phyloP scores from a whole-genome alignment of 1,140 invertebrate species.

The Oncopodura yosiiana region DNA sequence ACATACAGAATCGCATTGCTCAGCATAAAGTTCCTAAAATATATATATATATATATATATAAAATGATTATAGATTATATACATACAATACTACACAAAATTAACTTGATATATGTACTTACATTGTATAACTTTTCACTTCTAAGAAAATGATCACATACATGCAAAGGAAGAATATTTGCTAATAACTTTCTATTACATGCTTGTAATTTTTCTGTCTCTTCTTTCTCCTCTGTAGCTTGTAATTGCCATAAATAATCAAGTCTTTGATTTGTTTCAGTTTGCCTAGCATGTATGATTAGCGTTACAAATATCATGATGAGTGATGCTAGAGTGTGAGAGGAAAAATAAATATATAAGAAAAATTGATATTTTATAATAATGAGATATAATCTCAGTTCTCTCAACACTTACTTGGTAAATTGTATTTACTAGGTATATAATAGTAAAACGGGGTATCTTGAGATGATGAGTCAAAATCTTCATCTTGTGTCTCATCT shows the following conservation, averaged over 20 bases:
- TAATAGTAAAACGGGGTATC: too few species aligned
- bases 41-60: conserved; percentile 19
- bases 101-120: conserved; percentile 21
- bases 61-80: background rate
- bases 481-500: too few species aligned
- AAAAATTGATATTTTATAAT: too few species aligned
- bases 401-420: too few species aligned
- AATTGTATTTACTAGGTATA: too few species aligned
- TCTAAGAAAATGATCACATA: conserved; percentile 82
- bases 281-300: conserved; percentile 77
- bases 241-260: conserved; percentile 92
- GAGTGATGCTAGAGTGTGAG: conserved; percentile 47
- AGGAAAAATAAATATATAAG: too few species aligned
- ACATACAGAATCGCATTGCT: conserved; percentile 88
- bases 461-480: too few species aligned
- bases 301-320: conserved; percentile 59
- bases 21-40: conserved; percentile 81
- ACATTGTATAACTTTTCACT: conserved; percentile 28
- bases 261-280: conserved; percentile 69
- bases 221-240: conserved; percentile 85
- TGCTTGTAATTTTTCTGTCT: conserved; percentile 86
- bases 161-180: conserved; percentile 89
- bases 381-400: too few species aligned
- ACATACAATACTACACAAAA: background rate
- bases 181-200: conserved; percentile 85